phyloP scores from a whole-genome alignment of 2,797 vertebrate species.

The Melanotaenia trifasciata region DNA sequence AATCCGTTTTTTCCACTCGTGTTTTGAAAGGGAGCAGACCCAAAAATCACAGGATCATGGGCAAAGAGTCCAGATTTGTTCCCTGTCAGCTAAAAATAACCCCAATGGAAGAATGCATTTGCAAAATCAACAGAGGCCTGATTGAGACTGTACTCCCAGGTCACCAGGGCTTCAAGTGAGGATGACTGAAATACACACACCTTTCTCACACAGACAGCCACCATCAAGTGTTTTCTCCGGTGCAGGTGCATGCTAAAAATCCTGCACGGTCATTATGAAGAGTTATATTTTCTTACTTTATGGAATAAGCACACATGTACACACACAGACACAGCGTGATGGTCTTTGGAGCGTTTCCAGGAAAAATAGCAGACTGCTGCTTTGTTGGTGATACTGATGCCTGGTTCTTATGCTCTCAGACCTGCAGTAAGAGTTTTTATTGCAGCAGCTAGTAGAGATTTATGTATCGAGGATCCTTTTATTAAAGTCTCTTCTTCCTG shows the following conservation, averaged over 20 bases:
- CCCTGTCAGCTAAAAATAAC: constrained; percentile 78
- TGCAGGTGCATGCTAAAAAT: constrained; percentile 14
- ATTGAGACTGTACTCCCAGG: constrained; percentile 63
- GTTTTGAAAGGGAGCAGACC: constrained; percentile 77
- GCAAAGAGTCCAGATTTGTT: constrained; percentile 76
- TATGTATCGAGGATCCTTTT: constrained; percentile 34
- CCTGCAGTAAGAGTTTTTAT: constrained; percentile 38
- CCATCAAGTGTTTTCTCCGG: constrained; percentile 21
- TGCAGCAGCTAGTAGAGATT: constrained; percentile 38
- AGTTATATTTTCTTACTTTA: constrained; percentile 29
- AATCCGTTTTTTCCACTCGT: constrained; percentile 70
- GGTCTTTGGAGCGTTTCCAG: constrained; percentile 46
- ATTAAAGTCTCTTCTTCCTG: constrained; percentile 16
- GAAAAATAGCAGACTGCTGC: constrained; percentile 26
- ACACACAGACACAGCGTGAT: constrained; percentile 22
- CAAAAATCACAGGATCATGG: constrained; percentile 81
- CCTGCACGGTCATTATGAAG: constrained; percentile 26
- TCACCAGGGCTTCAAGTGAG: constrained; percentile 46
- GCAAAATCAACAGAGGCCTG: constrained; percentile 66
- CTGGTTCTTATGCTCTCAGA: constrained; percentile 27
- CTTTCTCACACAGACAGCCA: constrained; percentile 28
- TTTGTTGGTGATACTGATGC: constrained; percentile 39
- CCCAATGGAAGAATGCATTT: constrained; percentile 61
- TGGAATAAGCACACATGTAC: background rate
- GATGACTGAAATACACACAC: constrained; percentile 42